Evolutionary conservation across 2,797 vertebrate genomes (phyloP).

Genomic region (Ctenopoma multispine): DNA sequence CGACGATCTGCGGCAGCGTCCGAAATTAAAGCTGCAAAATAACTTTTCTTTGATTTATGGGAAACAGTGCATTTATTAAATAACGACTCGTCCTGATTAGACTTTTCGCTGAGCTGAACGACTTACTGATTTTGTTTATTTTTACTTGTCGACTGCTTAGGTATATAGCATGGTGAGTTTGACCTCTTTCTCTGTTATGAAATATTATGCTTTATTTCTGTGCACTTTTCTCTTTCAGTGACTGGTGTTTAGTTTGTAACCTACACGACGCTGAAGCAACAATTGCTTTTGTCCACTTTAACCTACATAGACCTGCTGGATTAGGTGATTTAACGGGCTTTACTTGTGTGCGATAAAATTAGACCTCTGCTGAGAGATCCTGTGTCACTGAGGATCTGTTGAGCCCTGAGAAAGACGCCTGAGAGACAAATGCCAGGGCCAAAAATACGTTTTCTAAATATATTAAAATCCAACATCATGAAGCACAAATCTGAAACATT

Average conservation of each 20-base stretch:
- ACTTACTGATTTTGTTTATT: not conserved
- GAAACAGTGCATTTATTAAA: rapidly evolving
- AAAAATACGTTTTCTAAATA: not conserved
- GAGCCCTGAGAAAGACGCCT: slow-evolving; percentile 17
- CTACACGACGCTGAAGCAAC: not conserved
- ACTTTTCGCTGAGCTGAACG: not conserved
- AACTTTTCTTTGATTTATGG: not conserved
- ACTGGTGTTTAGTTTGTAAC: not conserved
- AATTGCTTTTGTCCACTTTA: slow-evolving; percentile 41
- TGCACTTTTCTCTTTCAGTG: not conserved
- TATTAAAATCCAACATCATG: not conserved
- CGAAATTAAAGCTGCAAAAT: slow-evolving; percentile 15
- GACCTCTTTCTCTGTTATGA: not conserved
- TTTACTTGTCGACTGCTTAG: slow-evolving; percentile 4
- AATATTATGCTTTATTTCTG: slow-evolving; percentile 3
- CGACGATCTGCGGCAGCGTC: not conserved
- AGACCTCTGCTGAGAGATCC: slow-evolving; percentile 66
- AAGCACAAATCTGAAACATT: not conserved
- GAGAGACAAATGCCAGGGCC: slow-evolving; percentile 12
- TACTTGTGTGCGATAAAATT: slow-evolving; percentile 71
- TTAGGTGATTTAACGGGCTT: slow-evolving; percentile 73
- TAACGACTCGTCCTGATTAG: rapidly evolving
- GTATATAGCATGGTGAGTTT: slow-evolving; percentile 73
- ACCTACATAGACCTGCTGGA: slow-evolving; percentile 51
- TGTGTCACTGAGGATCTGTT: slow-evolving; percentile 57